Evolutionary conservation across 2,888 invertebrate genomes (phyloP), one percentile per base, ranked within the genome.

Genomic region (Belgica antarctica): DNA sequence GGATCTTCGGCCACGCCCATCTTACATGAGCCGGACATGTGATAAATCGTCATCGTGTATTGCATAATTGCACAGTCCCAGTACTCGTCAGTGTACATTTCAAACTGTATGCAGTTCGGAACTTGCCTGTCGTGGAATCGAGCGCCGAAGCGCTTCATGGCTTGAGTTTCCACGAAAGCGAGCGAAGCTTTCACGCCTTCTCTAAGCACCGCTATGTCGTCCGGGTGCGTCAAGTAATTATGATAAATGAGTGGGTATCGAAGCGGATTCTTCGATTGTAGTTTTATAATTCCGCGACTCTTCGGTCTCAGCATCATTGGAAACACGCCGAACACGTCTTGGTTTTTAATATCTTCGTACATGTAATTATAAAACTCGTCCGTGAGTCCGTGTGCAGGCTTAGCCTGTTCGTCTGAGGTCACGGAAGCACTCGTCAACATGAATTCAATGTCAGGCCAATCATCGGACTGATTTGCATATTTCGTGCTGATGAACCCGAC

Each of bases 401-500:
- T 90, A 0, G 89, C 87, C 77, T 89, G 88, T 0, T 87, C 85
- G 75, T 94, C 93, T 0, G 92, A 90, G 62, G 86, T 87, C 0
- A 90, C 89, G 0, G 90, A 89, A 0, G 89, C 86, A 25, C 92
- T 89, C 0, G 92, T 89, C 80, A 94, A 81, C 90, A 94, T 94
- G 75, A 94, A 92, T 76, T 93, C 92, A 72, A 94, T 92, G 76
- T 94, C 94, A 0, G 94, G 94, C 91, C 92, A 94, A 77, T 94
- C 94, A 70, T 93, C 91, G 0, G 88, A 85, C 69, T 87, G 83
- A 76, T 94, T 94, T 0, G 92, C 92, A 76, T 92, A 94, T 79
- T 93, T 94, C 0, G 94, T 93, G 27, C 89, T 88, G 68, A 94
- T 89, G 77, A 95, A 95, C 0, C 89, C 93, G 0, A 92, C 90